Base-by-base conservation (phyloP, 2,888 invertebrate genomes). In the Ptychoptera contaminata region DNA sequence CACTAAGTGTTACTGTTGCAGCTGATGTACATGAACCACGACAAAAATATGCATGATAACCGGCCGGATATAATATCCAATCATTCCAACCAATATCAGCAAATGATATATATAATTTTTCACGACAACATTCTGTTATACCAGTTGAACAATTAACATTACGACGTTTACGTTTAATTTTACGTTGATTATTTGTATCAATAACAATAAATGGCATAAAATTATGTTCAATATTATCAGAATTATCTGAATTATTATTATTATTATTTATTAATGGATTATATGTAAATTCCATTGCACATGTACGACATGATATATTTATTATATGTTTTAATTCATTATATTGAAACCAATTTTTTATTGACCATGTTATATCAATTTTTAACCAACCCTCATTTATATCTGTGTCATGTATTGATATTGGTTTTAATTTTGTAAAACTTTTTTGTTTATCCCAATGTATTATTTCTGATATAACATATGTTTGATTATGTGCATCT, bases 21-120 rank as follows among this genome's bases (percentile, higher is more conserved):
- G 81, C 77, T 0, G 79, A 76, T 0, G 77, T 71, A 57, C 90
- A 90, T 15, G 77, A 76, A 0, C 90, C 90, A 46, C 81, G 79
- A 58, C 90, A 90, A 67, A 86, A 88, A 62, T 86, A 86, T 0
- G 90, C 88, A 55, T 87, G 79, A 61, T 88, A 90, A 1, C 85
- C 86, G 11, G 73, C 70, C 0, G 90, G 90, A 51, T 77, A 72
- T 49, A 90, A 74, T 47, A 90, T 86, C 88, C 88, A 90, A 60
- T 86, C 81, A 53, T 79, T 78, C 90, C 90, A 90, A 40, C 87
- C 87, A 44, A 90, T 77, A 37, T 86, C 84, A 48, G 76, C 76
- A 58, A 90, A 90, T 50, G 81, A 82, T 48, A 91, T 80, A 57
- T 81, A 83, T 1, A 90, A 69, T 35, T 80, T 79, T 58, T 88